Base-by-base conservation (phyloP, 2,888 invertebrate genomes). In the Scaptomyza polygonia region DNA sequence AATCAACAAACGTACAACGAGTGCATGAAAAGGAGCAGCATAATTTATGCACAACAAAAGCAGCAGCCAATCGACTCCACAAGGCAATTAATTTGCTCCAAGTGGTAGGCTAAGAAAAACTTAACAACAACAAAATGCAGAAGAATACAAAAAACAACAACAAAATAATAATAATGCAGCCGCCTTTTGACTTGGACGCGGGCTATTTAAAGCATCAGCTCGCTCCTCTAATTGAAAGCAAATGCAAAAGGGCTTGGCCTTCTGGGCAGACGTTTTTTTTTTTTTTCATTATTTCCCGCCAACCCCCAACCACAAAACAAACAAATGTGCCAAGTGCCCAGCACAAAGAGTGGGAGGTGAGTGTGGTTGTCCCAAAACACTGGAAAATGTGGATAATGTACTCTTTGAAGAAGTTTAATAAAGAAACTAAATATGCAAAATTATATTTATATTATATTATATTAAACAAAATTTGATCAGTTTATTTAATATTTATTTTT, bases 81-180 rank as follows among this genome's bases (percentile, higher is more conserved):
- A 52, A 32, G 67, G 72, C 77, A 83, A 79, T 79, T 83, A 80
- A 83, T 80, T 77, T 83, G 63, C 63, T 45, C 53, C 75, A 70
- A 73, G 49, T 64, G 72, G 12, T 21, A 25, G 8, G 25, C 54
- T 30, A 43, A 44, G 18, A 14, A 32, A 56, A 29, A 29, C 29
- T 29, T 6, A 21, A 44, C 34, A 62, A 45, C 52, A 59, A 69
- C 40, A 25, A 25, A 57, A 45, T 47, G 56, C 30, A 36, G 49
- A 44, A 65, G 57, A 80, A 73, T 83, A 78, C 77, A 82, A 72
- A 21, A 21, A 21, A 21, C 21, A 21, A 4, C n/a, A n/a, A n/a
- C 48, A 52, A 78, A 30, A 30, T 9, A 30, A 9, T 27, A 71
- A 71, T 65, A 69, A 72, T 62, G 39, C 83, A 67, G 68, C 51